A percentile compares a stretch with the other conserved stretches of the same genome.
These are phyloP conservation scores for Lagenorhynchus albirostris DNA, from an alignment of 2,113 vertebrate genomes.

Conservation along the genomic window DNA sequence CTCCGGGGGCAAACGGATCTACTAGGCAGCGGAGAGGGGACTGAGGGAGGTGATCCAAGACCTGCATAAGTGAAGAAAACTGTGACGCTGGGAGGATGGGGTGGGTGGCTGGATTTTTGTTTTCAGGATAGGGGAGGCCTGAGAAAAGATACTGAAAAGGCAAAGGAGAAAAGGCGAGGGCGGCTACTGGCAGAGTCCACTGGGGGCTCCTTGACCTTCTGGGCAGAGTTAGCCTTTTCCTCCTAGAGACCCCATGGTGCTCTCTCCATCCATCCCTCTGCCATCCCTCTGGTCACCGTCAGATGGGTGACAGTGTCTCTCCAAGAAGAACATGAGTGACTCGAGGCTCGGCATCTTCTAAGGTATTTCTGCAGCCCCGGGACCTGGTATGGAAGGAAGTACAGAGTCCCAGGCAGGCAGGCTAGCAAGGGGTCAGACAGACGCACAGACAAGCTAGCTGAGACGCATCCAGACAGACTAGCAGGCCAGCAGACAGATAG, in stretches of 20 bases:
- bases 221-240: neutral
- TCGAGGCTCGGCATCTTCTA: fast-evolving
- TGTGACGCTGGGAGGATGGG: too few relatives aligned
- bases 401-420: neutral
- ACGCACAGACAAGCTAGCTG: neutral
- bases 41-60: neutral
- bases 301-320: neutral
- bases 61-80: neutral
- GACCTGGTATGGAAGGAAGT: neutral
- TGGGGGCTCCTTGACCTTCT: neutral
- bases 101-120: too few relatives aligned
- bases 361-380: neutral
- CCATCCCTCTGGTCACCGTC: fast-evolving
- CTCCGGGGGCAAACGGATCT: neutral
- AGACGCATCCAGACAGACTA: neutral
- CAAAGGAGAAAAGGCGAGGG: too few relatives aligned
- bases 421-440: neutral
- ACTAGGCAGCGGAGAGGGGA: neutral
- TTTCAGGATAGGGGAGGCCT: neutral
- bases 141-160: neutral
- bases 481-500: neutral
- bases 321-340: fast-evolving
- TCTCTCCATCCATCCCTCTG: neutral
- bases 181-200: neutral
- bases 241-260: neutral